Conservation (phyloP, 1,140 invertebrate species). For the Mizuhopecten yessoensis region DNA sequence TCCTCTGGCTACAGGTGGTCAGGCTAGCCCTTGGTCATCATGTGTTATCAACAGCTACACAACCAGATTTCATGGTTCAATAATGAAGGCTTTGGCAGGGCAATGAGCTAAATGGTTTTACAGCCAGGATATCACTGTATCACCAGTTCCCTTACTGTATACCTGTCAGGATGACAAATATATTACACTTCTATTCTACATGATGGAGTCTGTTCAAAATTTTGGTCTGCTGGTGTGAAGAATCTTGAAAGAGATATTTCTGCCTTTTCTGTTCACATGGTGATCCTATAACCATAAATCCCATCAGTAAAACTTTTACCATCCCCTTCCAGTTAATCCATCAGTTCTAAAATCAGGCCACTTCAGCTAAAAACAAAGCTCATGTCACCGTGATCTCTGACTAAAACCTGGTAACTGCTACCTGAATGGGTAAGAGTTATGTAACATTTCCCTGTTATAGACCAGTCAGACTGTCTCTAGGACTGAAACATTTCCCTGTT, state of each 20-base stretch:
- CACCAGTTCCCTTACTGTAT: background rate
- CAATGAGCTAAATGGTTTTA: background rate
- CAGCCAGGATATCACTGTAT: background rate
- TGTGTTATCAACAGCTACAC: background rate
- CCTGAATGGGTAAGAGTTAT: background rate
- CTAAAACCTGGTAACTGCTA: too few relatives aligned
- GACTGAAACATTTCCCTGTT: too few relatives aligned
- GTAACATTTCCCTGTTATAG: background rate
- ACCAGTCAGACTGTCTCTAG: background rate
- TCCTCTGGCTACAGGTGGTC: background rate
- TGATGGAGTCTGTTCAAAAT: background rate
- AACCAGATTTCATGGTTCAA: background rate
- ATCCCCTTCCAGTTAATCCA: background rate
- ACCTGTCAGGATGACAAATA: background rate
- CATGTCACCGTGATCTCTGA: too few relatives aligned
- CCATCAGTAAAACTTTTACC: background rate
- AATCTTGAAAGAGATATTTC: background rate
- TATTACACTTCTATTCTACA: background rate
- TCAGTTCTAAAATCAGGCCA: background rate
- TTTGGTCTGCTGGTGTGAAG: conserved; percentile 21
- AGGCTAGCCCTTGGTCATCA: background rate
- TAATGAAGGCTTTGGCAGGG: background rate
- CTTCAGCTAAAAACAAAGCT: conserved; percentile 22
- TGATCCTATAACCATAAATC: background rate
- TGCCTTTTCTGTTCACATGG: background rate